A percentile compares a stretch with the other conserved stretches of the same genome.
These are phyloP conservation scores for Liparis tanakae DNA, from an alignment of 2,797 vertebrate genomes.

Conservation along the genomic window DNA sequence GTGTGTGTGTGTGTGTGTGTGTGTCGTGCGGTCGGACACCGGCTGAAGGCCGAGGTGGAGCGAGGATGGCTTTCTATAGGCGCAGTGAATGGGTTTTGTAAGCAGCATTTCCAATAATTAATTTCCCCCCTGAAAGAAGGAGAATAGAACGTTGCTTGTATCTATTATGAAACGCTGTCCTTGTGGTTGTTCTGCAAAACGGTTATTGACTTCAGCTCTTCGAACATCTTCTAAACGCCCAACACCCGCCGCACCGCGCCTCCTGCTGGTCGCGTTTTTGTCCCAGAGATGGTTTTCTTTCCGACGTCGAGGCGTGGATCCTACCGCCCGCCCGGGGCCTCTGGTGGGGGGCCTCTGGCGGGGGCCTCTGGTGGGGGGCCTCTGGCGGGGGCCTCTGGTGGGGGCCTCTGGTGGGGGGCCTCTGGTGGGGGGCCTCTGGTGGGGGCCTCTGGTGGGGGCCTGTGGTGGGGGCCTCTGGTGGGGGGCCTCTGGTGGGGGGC, in stretches of 20 bases:
- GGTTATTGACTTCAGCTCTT: constrained; percentile 28
- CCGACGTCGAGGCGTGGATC: constrained; percentile 1
- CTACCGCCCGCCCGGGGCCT: constrained; percentile 20
- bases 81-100: constrained; percentile 36
- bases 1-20: neutral
- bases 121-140: constrained; percentile 43
- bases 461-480: no score
- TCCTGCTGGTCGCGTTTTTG: neutral
- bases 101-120: constrained; percentile 50
- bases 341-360: no score
- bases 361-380: no score
- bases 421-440: no score
- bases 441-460: no score
- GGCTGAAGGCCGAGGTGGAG: constrained; percentile 39
- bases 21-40: constrained; percentile 19
- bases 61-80: constrained; percentile 50
- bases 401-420: no score
- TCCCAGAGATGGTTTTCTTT: constrained; percentile 6
- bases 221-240: constrained; percentile 19
- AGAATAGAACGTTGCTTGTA: constrained; percentile 35
- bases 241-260: neutral
- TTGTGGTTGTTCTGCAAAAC: constrained; percentile 29
- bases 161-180: constrained; percentile 42
- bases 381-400: no score
- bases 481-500: no score